Evolutionary conservation across 2,113 vertebrate species (phyloP).

Genomic region (Guaruba guarouba): DNA sequence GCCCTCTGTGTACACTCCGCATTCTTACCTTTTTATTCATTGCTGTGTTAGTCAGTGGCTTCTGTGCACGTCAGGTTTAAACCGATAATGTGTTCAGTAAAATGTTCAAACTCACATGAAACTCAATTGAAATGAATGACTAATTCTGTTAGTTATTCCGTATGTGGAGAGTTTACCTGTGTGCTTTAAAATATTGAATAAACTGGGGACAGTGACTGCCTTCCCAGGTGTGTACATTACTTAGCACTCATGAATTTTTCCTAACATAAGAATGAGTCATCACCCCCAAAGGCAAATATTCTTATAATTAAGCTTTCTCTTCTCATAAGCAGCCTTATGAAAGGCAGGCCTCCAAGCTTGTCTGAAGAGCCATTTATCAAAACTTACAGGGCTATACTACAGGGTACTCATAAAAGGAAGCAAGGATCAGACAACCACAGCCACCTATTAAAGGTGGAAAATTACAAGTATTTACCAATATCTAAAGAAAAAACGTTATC

Average conservation of each 20-base stretch:
- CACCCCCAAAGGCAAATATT: neutral
- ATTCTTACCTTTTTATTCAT: slow-evolving; percentile 16
- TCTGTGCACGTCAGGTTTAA: neutral
- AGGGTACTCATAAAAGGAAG: neutral
- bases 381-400: neutral
- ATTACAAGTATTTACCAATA: neutral
- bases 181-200: neutral
- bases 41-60: neutral
- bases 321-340: neutral
- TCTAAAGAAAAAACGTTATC: neutral
- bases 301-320: neutral
- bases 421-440: neutral
- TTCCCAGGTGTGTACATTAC: neutral
- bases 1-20: neutral
- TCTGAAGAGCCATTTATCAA: neutral
- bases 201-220: neutral
- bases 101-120: neutral
- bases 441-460: neutral
- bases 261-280: neutral
- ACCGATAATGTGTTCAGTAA: neutral
- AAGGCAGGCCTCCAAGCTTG: neutral
- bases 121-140: neutral
- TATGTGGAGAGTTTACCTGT: neutral
- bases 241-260: neutral
- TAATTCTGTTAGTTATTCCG: neutral